A percentile compares a stretch with the other conserved stretches of the same genome.
These are phyloP conservation scores for Drosophila kepulauana DNA, from an alignment of 1,140 invertebrate species.

Conservation along the genomic window DNA sequence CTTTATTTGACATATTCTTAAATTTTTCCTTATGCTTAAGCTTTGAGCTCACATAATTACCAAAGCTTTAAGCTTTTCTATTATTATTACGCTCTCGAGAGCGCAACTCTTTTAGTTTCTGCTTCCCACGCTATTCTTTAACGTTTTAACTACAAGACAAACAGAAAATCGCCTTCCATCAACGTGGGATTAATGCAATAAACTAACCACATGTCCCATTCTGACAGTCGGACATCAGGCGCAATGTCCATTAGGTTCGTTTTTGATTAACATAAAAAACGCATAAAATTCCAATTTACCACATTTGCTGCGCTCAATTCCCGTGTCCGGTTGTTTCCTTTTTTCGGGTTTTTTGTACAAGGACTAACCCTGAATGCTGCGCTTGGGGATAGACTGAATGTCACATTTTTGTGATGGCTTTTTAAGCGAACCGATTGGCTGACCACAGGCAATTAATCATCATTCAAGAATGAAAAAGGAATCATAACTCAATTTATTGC, in stretches of 20 bases:
- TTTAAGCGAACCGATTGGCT: slow-evolving; percentile 46
- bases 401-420: slow-evolving; percentile 59
- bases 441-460: slow-evolving; percentile 49
- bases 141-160: background rate
- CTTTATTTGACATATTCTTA: no score
- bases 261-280: slow-evolving; percentile 60
- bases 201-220: slow-evolving; percentile 28
- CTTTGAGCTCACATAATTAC: no score
- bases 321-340: slow-evolving; percentile 15
- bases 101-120: background rate
- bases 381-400: slow-evolving; percentile 2
- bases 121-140: background rate
- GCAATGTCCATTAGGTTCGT: slow-evolving; percentile 32
- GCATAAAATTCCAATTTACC: slow-evolving; percentile 69
- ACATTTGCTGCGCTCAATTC: slow-evolving; percentile 62
- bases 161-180: slow-evolving; percentile 87
- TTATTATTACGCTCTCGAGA: no score
- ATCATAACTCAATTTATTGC: slow-evolving; percentile 48
- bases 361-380: background rate
- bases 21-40: no score
- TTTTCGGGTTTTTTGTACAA: background rate
- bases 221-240: slow-evolving; percentile 24
- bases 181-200: slow-evolving; percentile 30
- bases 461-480: slow-evolving; percentile 4
- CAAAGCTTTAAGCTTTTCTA: no score